Conservation (phyloP, 2,113 vertebrate genomes). For the Colinus virginianus region DNA sequence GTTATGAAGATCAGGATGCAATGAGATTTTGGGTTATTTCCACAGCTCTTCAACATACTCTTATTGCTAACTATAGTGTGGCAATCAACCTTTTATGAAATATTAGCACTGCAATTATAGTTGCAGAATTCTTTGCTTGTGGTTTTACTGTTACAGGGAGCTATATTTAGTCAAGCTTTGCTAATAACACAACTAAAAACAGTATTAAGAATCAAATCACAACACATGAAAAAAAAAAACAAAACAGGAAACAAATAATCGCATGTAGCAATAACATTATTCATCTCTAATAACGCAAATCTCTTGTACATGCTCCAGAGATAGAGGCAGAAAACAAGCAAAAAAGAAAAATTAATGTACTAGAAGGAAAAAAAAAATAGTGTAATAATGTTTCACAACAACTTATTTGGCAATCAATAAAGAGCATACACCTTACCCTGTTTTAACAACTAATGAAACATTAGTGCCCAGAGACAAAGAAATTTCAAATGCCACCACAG, state of each 20-base stretch:
- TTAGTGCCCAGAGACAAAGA: neutral
- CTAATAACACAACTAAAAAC: slow-evolving; percentile 27
- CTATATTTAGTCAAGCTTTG: slow-evolving; percentile 49
- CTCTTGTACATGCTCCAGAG: neutral
- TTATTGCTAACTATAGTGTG: slow-evolving; percentile 53
- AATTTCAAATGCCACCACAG: slow-evolving; percentile 5
- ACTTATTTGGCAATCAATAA: slow-evolving; percentile 22
- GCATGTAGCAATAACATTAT: slow-evolving; percentile 3
- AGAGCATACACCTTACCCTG: slow-evolving; percentile 1
- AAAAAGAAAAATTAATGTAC: neutral
- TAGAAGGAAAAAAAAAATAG: neutral
- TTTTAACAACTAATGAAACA: slow-evolving; percentile 53
- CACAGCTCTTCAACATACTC: slow-evolving; percentile 44
- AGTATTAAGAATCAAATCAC: slow-evolving; percentile 57
- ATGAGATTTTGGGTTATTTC: slow-evolving; percentile 38
- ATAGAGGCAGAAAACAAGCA: slow-evolving; percentile 3
- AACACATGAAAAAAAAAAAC: neutral
- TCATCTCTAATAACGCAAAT: neutral
- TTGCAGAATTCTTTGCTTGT: slow-evolving; percentile 32
- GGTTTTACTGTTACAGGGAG: slow-evolving; percentile 60
- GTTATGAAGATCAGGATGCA: slow-evolving; percentile 60
- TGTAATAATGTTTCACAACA: neutral
- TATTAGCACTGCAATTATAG: slow-evolving; percentile 54
- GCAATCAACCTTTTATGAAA: slow-evolving; percentile 31
- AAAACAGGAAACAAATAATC: neutral